Conservation (phyloP, 2,113 vertebrate species). For the Tragulus kanchil region DNA sequence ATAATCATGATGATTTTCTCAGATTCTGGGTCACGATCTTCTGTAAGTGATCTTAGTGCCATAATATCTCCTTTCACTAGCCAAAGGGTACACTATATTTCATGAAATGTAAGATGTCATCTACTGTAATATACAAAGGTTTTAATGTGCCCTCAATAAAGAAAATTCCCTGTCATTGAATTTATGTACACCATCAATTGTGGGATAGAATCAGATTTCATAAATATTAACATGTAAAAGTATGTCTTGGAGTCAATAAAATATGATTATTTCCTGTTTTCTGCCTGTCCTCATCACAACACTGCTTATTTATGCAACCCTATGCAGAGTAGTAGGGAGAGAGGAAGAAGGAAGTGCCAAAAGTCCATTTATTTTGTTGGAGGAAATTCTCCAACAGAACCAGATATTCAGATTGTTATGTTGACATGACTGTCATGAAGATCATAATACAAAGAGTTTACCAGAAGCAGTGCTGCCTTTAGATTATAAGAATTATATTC, state of each 20-base stretch:
- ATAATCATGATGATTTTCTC: neutral
- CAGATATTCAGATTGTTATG: neutral
- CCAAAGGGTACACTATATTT: neutral
- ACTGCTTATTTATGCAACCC: neutral
- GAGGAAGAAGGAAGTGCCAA: neutral
- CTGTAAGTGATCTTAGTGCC: neutral
- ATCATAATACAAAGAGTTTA: neutral
- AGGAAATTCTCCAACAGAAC: neutral
- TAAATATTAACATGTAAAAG: slow-evolving; percentile 46
- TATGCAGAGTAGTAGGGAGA: neutral
- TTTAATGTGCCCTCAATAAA: slow-evolving; percentile 9
- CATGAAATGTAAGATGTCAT: neutral
- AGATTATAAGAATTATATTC: neutral
- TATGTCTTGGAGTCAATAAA: neutral
- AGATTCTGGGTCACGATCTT: neutral
- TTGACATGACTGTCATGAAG: neutral
- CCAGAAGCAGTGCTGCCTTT: neutral
- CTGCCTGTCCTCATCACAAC: neutral
- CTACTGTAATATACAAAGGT: neutral
- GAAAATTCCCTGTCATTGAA: slow-evolving; percentile 15
- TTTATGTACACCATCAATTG: neutral
- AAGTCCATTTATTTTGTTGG: neutral
- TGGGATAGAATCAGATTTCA: neutral
- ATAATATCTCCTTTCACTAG: neutral
- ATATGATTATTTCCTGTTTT: neutral